Evolutionary conservation across 2,888 invertebrate species (phyloP).

Genomic region (Oxycera nigricornis): DNA sequence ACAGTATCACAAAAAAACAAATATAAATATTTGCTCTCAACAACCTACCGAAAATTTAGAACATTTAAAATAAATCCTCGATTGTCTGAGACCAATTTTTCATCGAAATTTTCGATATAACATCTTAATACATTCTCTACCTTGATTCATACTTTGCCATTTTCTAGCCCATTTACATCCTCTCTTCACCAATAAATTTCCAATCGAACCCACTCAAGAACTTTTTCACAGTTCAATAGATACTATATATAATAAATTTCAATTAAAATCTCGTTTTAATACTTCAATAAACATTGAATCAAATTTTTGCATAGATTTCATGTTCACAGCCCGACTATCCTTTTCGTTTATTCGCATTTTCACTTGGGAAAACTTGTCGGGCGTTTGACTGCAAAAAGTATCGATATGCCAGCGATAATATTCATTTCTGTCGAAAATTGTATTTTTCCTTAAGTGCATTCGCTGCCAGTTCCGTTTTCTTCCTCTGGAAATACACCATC

Average conservation of each 20-base stretch:
- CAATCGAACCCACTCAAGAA: too few relatives aligned
- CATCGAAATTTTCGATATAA: too few relatives aligned
- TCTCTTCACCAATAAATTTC: too few relatives aligned
- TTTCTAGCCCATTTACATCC: too few relatives aligned
- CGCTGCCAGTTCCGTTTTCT: slow-evolving; percentile 15
- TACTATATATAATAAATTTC: slow-evolving; percentile 28
- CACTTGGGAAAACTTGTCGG: background rate
- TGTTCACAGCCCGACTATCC: background rate
- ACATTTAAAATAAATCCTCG: too few relatives aligned
- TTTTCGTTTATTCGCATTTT: background rate
- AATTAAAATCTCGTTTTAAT: slow-evolving; percentile 38
- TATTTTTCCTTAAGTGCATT: slow-evolving; percentile 36
- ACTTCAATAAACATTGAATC: slow-evolving; percentile 40
- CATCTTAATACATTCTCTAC: too few relatives aligned
- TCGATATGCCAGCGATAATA: slow-evolving; percentile 34
- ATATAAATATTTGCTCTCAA: too few relatives aligned
- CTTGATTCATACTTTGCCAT: too few relatives aligned
- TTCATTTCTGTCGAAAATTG: slow-evolving; percentile 38
- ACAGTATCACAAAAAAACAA: too few relatives aligned
- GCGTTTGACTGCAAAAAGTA: background rate
- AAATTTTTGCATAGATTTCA: slow-evolving; percentile 28
- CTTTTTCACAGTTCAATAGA: slow-evolving; percentile 18
- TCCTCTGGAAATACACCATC: background rate
- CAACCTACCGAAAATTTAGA: too few relatives aligned
- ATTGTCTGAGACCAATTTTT: too few relatives aligned